Base-by-base conservation (phyloP, 2,888 invertebrate species). In the Adela reaumurella region DNA sequence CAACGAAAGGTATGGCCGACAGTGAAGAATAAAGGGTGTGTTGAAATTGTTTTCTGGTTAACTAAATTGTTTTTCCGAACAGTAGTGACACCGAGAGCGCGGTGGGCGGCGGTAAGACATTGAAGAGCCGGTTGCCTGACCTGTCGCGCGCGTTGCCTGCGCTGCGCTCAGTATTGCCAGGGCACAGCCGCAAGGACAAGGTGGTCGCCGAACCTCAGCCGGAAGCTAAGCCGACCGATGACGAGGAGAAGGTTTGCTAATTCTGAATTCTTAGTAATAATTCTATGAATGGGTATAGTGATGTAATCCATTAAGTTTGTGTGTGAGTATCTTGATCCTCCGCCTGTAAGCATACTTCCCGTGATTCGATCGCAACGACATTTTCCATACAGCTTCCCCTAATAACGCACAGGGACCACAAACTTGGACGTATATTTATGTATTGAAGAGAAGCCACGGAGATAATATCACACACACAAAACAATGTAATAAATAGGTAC, bases 41-140 rank as follows among this genome's bases (percentile, higher is more conserved):
- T n/a, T n/a, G n/a, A n/a, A n/a, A n/a, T n/a, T n/a, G n/a, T n/a
- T n/a, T n/a, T n/a, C n/a, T n/a, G n/a, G n/a, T n/a, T n/a, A n/a
- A n/a, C n/a, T n/a, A n/a, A n/a, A n/a, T n/a, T n/a, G n/a, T n/a
- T n/a, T n/a, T n/a, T n/a, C n/a, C n/a, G n/a, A n/a, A 24, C 63
- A 79, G 79, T 72, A 80, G 80, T 60, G 80, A 80, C 74, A 80
- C 80, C 45, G 80, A 79, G 63, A 80, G 80, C 50, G 78, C 79
- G 3, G 76, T 67, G 5, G 78, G 74, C 0, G 70, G 67, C 16
- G 10, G 52, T 3, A 35, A 35, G 2, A 61, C 63, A 1, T 56
- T 57, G 58, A 59, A 69, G 5, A 70, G 73, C n/a, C 62, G 74
- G 2, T 61, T 77, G 24, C 70, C 70, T 0, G 67, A 62, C 19